phyloP scores from a whole-genome alignment of 2,113 vertebrate species.

The Misgurnus mizolepis region DNA sequence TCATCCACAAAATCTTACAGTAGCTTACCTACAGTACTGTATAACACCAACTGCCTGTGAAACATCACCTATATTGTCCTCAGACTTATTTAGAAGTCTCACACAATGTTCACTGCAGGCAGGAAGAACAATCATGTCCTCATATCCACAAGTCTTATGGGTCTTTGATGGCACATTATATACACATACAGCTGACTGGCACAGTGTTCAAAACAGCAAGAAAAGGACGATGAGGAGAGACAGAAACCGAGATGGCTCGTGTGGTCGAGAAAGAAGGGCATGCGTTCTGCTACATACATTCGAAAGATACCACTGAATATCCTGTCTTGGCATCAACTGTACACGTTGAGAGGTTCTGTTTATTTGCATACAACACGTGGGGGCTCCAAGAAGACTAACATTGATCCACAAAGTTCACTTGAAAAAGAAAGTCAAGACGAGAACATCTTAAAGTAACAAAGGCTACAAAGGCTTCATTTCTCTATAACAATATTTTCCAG shows the following conservation, averaged over 20 bases:
- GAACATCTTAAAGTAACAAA: constrained; percentile 72
- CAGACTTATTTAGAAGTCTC: constrained; percentile 38
- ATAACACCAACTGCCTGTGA: constrained; percentile 36
- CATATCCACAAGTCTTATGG: constrained; percentile 30
- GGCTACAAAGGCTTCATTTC: constrained; percentile 64
- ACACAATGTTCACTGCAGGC: constrained; percentile 22
- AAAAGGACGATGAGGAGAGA: constrained; percentile 12
- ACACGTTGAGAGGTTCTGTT: constrained; percentile 53
- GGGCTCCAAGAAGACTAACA: constrained; percentile 48
- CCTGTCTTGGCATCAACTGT: constrained; percentile 62
- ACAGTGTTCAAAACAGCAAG: constrained; percentile 57
- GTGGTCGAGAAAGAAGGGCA: constrained; percentile 59
- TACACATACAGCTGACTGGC: constrained; percentile 53
- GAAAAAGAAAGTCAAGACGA: constrained; percentile 56
- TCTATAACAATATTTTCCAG: constrained; percentile 67
- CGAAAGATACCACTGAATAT: constrained; percentile 67
- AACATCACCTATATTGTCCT: constrained; percentile 19
- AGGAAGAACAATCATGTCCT: background rate
- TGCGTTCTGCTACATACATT: constrained; percentile 74
- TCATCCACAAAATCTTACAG: constrained; percentile 9
- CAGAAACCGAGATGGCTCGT: constrained; percentile 21
- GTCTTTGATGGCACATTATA: constrained; percentile 22
- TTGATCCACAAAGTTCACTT: constrained; percentile 65
- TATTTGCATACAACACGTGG: constrained; percentile 54
- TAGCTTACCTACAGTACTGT: constrained; percentile 5